Evolutionary conservation across 1,140 invertebrate genomes (phyloP).

Genomic region (Bombus waltoni): DNA sequence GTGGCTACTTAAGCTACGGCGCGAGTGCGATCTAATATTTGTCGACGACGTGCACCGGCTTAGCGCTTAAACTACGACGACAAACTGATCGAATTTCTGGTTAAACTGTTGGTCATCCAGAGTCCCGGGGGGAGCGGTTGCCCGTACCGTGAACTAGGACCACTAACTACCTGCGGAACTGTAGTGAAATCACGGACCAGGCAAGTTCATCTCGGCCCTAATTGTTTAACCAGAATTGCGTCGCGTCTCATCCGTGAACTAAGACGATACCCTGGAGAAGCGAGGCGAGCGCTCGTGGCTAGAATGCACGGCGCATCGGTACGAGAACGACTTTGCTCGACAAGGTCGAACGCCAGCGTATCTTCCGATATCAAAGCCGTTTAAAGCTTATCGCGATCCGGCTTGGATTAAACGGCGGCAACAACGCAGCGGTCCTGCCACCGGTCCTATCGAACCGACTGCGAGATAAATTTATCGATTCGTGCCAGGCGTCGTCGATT

Average conservation of each 20-base stretch:
- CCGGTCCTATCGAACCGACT: not conserved
- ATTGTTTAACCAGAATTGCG: conserved; percentile 39
- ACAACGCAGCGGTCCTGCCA: too few species aligned
- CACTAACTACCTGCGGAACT: conserved; percentile 47
- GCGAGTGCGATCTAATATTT: conserved; percentile 23
- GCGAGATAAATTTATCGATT: not conserved
- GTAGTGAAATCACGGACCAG: conserved; percentile 24
- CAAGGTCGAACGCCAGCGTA: not conserved
- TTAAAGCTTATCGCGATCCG: not conserved
- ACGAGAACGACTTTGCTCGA: not conserved
- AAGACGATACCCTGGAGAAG: conserved; percentile 16
- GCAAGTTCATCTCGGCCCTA: conserved; percentile 24
- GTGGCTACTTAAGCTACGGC: conserved; percentile 3
- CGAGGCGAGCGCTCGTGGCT: not conserved
- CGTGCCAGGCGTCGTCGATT: not conserved
- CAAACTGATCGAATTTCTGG: conserved; percentile 52
- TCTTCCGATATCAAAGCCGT: not conserved
- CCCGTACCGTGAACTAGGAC: not conserved
- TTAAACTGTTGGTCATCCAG: conserved; percentile 51
- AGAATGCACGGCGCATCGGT: not conserved
- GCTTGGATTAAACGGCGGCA: not conserved
- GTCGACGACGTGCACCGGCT: not conserved
- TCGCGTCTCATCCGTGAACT: not conserved
- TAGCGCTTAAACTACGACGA: conserved; percentile 34
- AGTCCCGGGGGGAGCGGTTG: not conserved